Conservation (phyloP, 2,113 vertebrate genomes). For the Pygoscelis antarcticus region DNA sequence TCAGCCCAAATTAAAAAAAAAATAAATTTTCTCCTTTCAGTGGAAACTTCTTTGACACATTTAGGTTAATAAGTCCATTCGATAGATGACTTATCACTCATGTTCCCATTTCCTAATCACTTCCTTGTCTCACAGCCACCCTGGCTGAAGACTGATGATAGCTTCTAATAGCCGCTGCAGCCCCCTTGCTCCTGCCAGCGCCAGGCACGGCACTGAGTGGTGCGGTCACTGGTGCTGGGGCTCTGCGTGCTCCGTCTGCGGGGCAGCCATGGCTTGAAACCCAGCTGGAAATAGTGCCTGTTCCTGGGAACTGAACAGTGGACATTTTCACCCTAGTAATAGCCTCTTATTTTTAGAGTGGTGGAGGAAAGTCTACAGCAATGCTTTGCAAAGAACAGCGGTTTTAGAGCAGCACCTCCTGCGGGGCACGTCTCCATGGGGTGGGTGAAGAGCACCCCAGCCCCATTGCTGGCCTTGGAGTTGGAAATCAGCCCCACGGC, state of each 20-base stretch:
- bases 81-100: conserved; percentile 59
- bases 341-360: background rate
- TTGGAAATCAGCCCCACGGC: background rate
- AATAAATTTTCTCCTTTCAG: background rate
- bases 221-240: background rate
- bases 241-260: background rate
- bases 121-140: conserved; percentile 33
- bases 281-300: background rate
- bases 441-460: background rate
- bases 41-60: conserved; percentile 60
- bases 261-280: accelerated
- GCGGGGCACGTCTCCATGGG: accelerated
- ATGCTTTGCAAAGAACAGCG: accelerated
- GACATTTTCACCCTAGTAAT: background rate
- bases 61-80: conserved; percentile 39
- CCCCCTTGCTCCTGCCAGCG: accelerated
- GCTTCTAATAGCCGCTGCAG: background rate
- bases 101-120: conserved; percentile 11
- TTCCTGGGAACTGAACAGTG: background rate
- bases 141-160: conserved; percentile 22
- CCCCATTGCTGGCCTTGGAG: background rate
- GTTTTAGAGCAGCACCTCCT: background rate
- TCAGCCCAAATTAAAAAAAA: background rate
- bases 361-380: background rate
- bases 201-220: accelerated